Percentiles rank a stretch among this genome's conserved stretches.
phyloP scores from a whole-genome alignment of 2,888 invertebrate genomes.

The Trachelus troglodyta region DNA sequence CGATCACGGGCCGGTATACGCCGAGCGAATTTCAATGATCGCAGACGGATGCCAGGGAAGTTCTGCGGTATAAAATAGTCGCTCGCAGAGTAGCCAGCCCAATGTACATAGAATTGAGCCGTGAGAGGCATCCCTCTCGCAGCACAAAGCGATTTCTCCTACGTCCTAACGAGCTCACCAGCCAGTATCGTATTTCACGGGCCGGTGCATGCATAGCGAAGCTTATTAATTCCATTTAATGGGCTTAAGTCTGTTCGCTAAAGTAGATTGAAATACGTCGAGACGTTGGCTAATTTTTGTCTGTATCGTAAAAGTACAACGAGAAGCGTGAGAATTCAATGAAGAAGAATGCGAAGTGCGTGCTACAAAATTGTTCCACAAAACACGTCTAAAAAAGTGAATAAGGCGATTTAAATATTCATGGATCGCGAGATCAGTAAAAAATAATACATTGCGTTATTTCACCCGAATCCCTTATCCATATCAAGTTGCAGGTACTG shows the following conservation, averaged over 20 bases:
- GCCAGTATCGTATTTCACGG: constrained; percentile 61
- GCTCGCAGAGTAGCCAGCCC: not conserved
- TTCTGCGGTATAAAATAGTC: not conserved
- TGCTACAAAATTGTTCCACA: not conserved
- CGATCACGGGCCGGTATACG: not conserved
- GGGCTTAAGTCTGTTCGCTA: constrained; percentile 52
- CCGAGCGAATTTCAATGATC: not conserved
- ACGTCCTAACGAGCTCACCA: constrained; percentile 50
- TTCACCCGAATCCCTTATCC: not conserved
- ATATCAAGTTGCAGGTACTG: too few relatives aligned
- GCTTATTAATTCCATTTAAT: constrained; percentile 63
- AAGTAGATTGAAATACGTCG: constrained; percentile 44
- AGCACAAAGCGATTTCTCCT: constrained; percentile 48
- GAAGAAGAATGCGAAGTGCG: constrained; percentile 21
- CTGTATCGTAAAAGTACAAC: not conserved
- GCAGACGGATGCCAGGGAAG: not conserved
- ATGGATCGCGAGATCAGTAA: too few relatives aligned
- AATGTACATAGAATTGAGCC: constrained; percentile 29
- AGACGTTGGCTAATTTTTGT: not conserved
- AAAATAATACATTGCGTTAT: not conserved
- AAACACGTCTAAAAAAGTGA: not conserved
- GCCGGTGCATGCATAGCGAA: constrained; percentile 59
- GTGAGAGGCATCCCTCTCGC: constrained; percentile 44
- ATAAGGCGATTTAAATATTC: not conserved
- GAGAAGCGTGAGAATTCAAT: not conserved